Evolutionary conservation across 2,888 invertebrate genomes (phyloP), one percentile per base, ranked within the genome.

Genomic region (Lepidochrysops patricia): DNA sequence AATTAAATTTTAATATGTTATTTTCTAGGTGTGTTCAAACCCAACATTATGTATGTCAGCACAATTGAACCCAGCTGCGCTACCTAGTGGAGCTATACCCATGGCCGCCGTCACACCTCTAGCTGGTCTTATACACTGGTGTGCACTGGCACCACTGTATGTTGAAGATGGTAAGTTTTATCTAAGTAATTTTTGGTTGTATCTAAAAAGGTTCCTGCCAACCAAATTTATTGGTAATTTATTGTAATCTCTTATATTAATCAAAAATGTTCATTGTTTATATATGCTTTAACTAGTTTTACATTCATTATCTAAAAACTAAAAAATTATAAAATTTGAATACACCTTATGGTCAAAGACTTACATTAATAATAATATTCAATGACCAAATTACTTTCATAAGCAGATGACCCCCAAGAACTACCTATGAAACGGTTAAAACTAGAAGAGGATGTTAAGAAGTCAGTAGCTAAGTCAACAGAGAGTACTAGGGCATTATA

Each of bases 101-200:
- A 96, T 96, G 95, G 94, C 95, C 2, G 94, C 94, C 0, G 93
- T 94, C 4, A 94, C 96, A 0, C 96, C 96, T 0, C 90, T 96
- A 34, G 94, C 94, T 0, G 96, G 96, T 0, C 90, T 96, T n/a
- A 91, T 96, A 61, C 91, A 92, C 64, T 95, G 95, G 95, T 93
- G 93, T 70, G 90, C 94, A 2, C 79, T 95, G 9, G 93, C 94
- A 0, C 94, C 95, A 0, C 79, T 94, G 3, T 91, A 77, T 62
- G 70, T 80, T 12, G 73, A 77, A 37, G 71, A 75, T 56, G 79
- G 81, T 79, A 66, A n/a, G n/a, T n/a, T n/a, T n/a, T n/a, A n/a
- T n/a, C n/a, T n/a, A n/a, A n/a, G n/a, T n/a, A n/a, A n/a, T n/a
- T n/a, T n/a, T n/a, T n/a, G n/a, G n/a, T n/a, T n/a, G n/a, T n/a